phyloP scores from a whole-genome alignment of 2,797 vertebrate genomes.

The Ciconia nigra region DNA sequence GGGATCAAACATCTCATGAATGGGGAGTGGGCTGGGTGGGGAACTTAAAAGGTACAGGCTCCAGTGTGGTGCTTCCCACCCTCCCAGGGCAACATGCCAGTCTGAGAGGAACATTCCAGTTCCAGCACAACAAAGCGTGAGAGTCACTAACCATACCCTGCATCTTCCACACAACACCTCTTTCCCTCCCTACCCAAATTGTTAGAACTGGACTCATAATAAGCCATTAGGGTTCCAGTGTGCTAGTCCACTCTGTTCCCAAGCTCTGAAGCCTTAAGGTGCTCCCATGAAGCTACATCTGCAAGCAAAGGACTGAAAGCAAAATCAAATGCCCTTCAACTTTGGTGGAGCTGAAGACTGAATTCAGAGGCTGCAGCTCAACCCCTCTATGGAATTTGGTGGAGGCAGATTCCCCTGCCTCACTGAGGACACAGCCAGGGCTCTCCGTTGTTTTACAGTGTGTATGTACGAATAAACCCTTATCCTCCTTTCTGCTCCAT shows the following conservation, averaged over 20 bases:
- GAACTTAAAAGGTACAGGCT: not conserved
- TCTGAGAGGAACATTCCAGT: not conserved
- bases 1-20: slow-evolving; percentile 9
- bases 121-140: not conserved
- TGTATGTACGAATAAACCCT: not conserved
- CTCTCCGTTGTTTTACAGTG: not conserved
- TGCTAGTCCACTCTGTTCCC: not conserved
- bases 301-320: not conserved
- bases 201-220: not conserved
- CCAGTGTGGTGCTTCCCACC: not conserved
- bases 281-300: not conserved
- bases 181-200: not conserved
- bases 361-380: not conserved
- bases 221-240: not conserved
- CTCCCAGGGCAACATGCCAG: not conserved
- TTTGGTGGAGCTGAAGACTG: not conserved
- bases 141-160: not conserved
- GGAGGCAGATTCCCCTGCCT: not conserved
- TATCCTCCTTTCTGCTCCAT: not conserved
- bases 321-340: not conserved
- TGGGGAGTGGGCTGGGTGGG: slow-evolving; percentile 54
- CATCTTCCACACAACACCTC: not conserved
- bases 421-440: not conserved
- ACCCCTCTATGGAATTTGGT: not conserved
- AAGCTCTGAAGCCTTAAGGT: not conserved